Evolutionary conservation across 2,113 vertebrate species (phyloP).

Genomic region (Oncorhynchus masou): DNA sequence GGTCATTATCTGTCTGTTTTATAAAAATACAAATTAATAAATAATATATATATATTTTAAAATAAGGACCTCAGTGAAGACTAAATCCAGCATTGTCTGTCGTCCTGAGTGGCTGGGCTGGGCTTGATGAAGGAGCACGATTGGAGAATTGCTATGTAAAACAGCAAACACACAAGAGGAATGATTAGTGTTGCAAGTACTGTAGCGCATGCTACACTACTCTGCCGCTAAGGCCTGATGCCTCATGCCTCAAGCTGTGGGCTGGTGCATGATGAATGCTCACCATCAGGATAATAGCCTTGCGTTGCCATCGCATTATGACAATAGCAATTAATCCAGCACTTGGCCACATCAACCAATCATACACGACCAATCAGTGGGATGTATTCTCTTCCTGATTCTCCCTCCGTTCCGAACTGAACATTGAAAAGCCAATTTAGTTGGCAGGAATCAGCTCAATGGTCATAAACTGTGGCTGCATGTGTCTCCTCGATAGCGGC

Average conservation of each 20-base stretch:
- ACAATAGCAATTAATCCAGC: constrained; percentile 9
- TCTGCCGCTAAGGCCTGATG: too few relatives aligned
- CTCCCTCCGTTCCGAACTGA: neutral
- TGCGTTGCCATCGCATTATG: neutral
- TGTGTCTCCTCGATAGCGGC: constrained; percentile 17
- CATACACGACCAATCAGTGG: constrained; percentile 1
- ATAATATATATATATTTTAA: too few relatives aligned
- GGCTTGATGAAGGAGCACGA: neutral
- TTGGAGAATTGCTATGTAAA: neutral
- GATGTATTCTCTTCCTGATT: neutral
- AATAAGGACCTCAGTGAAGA: too few relatives aligned
- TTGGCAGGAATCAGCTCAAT: constrained; percentile 22
- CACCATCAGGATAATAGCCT: constrained; percentile 3
- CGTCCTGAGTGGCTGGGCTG: too few relatives aligned
- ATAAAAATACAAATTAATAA: too few relatives aligned
- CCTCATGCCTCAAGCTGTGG: neutral
- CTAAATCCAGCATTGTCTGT: too few relatives aligned
- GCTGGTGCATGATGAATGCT: neutral
- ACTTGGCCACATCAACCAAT: neutral
- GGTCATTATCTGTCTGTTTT: too few relatives aligned
- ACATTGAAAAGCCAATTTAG: constrained; percentile 5
- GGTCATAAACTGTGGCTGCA: constrained; percentile 20
- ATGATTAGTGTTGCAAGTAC: neutral
- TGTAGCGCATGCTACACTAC: neutral
- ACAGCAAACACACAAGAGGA: constrained; percentile 6